Base-by-base conservation (phyloP, 2,797 vertebrate species). In the Semotilus atromaculatus region DNA sequence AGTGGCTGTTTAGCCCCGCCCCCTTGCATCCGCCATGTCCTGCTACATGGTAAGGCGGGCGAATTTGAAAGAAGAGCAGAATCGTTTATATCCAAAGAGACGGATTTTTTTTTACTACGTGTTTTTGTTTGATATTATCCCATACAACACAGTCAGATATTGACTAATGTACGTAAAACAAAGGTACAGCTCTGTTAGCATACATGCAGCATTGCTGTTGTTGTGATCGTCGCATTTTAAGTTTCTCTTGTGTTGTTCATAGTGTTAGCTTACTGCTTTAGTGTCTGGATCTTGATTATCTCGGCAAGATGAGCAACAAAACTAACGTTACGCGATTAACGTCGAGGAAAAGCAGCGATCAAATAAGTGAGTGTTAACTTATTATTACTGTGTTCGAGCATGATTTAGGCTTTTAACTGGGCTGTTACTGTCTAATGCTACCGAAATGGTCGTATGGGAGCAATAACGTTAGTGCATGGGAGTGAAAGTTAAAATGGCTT, bases 291-390 rank as follows among this genome's bases (percentile, higher is more conserved):
- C 82, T 40, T 31, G 67, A 23, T 9, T 14, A 14, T 55, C 3
- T 80, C 60, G 51, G 51, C 62, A 88, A 77, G 48, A 91, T 91
- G 89, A 90, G 84, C 84, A 82, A 74, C 70, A 88, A 76, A 71
- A 89, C 80, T 60, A n/a, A n/a, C n/a, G n/a, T n/a, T n/a, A 70
- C 84, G 53, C 86, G 71, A 77, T 64, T 40, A 34, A 29, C 75
- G 1, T 67, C 84, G 60, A 43, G 34, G 34, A 86, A 48, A 53
- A 75, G 70, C 48, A 76, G 73, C 81, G 83, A 85, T 19, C 70
- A 58, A 26, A 21, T 74, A 45, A 84, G 82, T 88, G 67, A 55
- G 87, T 90, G 66, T 74, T 34, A 26, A 18, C 26, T 62, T 62
- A 48, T 43, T n/a, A 34, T 71, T 58, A 70, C 1, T 4, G 0